A percentile compares a stretch with the other conserved stretches of the same genome.
phyloP scores from a whole-genome alignment of 2,888 invertebrate species.

The Agriopis leucophaearia region DNA sequence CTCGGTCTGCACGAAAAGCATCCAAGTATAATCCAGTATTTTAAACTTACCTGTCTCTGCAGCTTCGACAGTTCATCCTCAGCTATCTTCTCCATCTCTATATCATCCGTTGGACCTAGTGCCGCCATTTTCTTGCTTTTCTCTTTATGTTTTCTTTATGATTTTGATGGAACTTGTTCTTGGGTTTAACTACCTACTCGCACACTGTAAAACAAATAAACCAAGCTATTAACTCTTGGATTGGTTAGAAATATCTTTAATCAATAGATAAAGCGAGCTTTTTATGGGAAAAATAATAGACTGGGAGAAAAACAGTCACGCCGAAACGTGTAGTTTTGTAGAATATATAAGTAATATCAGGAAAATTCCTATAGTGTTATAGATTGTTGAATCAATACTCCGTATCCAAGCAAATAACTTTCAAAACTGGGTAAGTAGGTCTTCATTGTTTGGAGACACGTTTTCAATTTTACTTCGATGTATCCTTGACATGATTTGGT shows the following conservation, averaged over 20 bases:
- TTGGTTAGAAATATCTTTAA: no score
- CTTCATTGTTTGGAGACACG: conserved; percentile 16
- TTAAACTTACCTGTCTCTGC: conserved; percentile 89
- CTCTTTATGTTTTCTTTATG: no score
- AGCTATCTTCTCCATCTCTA: conserved; percentile 92
- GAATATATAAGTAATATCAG: not conserved
- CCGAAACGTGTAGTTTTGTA: not conserved
- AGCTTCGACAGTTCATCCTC: conserved; percentile 92
- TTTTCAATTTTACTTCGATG: conserved; percentile 3
- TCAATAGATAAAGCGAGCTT: no score
- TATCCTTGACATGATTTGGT: conserved; percentile 30
- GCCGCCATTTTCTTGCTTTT: conserved; percentile 64
- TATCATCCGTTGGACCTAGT: conserved; percentile 83
- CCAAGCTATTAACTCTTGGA: not conserved
- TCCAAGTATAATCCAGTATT: not conserved
- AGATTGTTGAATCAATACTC: conserved; percentile 30
- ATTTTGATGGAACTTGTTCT: no score
- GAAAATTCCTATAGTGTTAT: conserved; percentile 2
- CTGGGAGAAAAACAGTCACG: not conserved
- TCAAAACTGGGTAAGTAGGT: conserved; percentile 29
- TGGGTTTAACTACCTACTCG: not conserved
- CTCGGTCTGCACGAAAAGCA: not conserved
- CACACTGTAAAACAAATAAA: not conserved
- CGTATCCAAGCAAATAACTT: conserved; percentile 5
- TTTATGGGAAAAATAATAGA: not conserved